Evolutionary conservation across 2,113 vertebrate species (phyloP).

Genomic region (Hydrochoerus hydrochaeris): DNA sequence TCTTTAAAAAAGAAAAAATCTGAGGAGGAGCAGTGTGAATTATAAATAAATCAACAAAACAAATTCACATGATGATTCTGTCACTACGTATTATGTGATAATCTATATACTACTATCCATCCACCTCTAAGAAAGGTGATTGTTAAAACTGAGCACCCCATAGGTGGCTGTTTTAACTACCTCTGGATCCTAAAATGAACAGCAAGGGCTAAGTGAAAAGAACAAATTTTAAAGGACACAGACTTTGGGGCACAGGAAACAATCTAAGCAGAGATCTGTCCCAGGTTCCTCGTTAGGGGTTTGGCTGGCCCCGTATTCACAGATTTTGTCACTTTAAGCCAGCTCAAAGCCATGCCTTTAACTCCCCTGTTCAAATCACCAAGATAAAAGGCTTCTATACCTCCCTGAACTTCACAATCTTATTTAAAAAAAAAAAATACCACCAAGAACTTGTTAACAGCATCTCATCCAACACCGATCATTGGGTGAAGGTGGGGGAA

Average conservation of each 20-base stretch:
- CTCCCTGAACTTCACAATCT: background rate
- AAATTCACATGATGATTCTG: background rate
- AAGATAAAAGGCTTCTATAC: background rate
- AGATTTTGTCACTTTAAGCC: background rate
- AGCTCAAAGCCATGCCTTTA: background rate
- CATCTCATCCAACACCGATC: background rate
- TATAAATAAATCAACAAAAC: conserved; percentile 32
- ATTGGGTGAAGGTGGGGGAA: background rate
- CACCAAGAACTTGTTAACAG: background rate
- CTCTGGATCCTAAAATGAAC: background rate
- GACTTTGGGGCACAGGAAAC: background rate
- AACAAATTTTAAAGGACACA: background rate
- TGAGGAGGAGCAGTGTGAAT: background rate
- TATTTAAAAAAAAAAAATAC: background rate
- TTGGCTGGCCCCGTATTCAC: background rate
- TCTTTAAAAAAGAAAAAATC: background rate
- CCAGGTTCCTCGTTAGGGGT: background rate
- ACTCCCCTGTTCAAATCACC: background rate
- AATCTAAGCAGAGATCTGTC: background rate
- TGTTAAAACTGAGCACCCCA: background rate
- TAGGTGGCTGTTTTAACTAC: background rate
- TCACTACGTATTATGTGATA: background rate
- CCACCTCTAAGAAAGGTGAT: background rate
- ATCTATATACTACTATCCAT: background rate
- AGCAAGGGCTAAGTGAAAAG: background rate